Percentiles rank a stretch among this genome's conserved stretches.
These are phyloP conservation scores for Plotosus lineatus DNA, from an alignment of 2,113 vertebrate species.

Conservation along the genomic window DNA sequence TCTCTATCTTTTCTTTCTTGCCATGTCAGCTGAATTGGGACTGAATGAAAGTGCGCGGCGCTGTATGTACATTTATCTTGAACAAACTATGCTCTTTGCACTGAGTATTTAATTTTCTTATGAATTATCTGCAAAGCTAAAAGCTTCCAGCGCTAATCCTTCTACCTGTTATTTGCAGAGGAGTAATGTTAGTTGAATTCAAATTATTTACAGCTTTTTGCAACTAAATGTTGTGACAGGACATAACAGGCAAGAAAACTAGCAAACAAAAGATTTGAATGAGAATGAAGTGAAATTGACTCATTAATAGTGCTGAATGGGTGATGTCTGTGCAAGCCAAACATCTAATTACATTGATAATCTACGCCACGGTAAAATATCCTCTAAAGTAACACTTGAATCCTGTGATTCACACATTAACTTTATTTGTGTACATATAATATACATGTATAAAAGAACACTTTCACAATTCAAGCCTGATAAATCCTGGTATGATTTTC, in stretches of 20 bases:
- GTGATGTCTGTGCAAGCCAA: background rate
- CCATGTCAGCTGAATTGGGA: conserved; percentile 54
- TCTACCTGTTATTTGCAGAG: conserved; percentile 41
- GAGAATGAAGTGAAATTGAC: conserved; percentile 8
- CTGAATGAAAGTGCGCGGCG: conserved; percentile 43
- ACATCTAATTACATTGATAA: background rate
- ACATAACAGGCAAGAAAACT: conserved; percentile 2
- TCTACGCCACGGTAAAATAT: background rate
- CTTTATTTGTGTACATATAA: background rate
- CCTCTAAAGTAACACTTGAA: background rate
- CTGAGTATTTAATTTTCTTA: conserved; percentile 56
- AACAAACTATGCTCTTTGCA: conserved; percentile 51
- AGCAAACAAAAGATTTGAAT: conserved; percentile 4
- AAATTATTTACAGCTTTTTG: conserved; percentile 27
- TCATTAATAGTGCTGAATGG: background rate
- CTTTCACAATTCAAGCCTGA: no score
- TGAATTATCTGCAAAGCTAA: conserved; percentile 55
- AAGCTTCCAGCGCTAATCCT: conserved; percentile 45
- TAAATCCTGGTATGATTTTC: no score
- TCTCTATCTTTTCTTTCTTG: conserved; percentile 40
- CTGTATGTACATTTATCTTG: conserved; percentile 56
- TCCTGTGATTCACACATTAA: background rate
- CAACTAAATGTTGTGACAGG: background rate
- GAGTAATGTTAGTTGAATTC: conserved; percentile 45
- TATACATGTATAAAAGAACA: no score